These are phyloP conservation scores for Anabacerthia variegaticeps DNA, from an alignment of 2,797 vertebrate species.

Conservation along the genomic window DNA sequence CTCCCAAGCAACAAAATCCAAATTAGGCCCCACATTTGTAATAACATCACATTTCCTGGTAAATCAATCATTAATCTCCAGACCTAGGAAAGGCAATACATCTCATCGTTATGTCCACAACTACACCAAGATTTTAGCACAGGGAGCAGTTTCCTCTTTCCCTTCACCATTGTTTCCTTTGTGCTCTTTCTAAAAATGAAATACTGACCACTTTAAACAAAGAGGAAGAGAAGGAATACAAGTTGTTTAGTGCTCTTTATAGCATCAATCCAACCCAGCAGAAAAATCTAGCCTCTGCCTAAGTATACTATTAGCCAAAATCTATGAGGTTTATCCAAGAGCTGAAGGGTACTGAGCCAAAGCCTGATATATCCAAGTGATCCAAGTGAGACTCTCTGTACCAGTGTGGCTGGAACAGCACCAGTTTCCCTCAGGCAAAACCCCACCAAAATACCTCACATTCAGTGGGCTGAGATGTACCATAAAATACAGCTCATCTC, in stretches of 20 bases:
- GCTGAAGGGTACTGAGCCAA: background rate
- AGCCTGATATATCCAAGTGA: background rate
- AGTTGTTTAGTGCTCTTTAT: background rate
- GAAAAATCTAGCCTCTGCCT: background rate
- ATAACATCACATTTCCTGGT: conserved; percentile 36
- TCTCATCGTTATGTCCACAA: background rate
- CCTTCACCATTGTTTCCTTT: background rate
- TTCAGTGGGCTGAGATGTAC: background rate
- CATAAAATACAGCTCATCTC: background rate
- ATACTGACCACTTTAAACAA: background rate
- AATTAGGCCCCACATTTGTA: conserved; percentile 21
- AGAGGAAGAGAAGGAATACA: background rate
- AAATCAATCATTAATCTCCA: conserved; percentile 18
- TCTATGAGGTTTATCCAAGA: background rate
- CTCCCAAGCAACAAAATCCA: conserved; percentile 32
- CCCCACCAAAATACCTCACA: background rate
- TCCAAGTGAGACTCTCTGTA: background rate
- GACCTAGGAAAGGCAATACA: background rate
- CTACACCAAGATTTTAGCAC: background rate
- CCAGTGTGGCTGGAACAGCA: background rate
- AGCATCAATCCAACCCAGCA: background rate
- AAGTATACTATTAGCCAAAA: background rate
- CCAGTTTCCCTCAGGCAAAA: background rate
- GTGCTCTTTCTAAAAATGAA: conserved; percentile 1
- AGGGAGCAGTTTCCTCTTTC: background rate